A percentile compares a stretch with the other conserved stretches of the same genome.
Conservation (phyloP, 2,888 invertebrate genomes). For the Bibio marci region DNA sequence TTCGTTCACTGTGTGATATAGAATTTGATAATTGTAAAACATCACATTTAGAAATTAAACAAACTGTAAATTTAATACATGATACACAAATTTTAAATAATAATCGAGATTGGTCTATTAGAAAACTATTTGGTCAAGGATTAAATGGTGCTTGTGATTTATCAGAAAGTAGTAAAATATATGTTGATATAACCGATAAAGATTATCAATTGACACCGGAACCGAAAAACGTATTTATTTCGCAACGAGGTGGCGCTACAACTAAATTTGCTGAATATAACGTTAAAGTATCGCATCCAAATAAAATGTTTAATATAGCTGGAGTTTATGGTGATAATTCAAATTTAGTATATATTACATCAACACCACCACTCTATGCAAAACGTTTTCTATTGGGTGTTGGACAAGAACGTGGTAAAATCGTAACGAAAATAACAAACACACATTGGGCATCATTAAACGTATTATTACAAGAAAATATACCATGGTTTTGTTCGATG, state of each 20-base stretch:
- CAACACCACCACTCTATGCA: constrained; percentile 52
- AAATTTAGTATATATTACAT: constrained; percentile 17
- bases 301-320: constrained; percentile 50
- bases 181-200: constrained; percentile 55
- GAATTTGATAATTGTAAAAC: constrained; percentile 29
- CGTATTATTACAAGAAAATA: constrained; percentile 71
- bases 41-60: constrained; percentile 57
- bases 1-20: constrained; percentile 41
- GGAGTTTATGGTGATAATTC: constrained; percentile 25
- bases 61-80: constrained; percentile 76
- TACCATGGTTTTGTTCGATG: constrained; percentile 80
- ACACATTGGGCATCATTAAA: constrained; percentile 58
- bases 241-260: constrained; percentile 50
- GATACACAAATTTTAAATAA: constrained; percentile 37
- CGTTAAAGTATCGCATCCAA: constrained; percentile 31
- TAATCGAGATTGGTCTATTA: constrained; percentile 60
- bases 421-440: constrained; percentile 71
- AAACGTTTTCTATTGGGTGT: constrained; percentile 73
- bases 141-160: constrained; percentile 68
- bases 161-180: constrained; percentile 59
- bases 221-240: constrained; percentile 39
- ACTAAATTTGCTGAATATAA: constrained; percentile 55
- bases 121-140: constrained; percentile 73
- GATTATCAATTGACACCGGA: constrained; percentile 44
- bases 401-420: constrained; percentile 81